Evolutionary conservation across 2,797 vertebrate species (phyloP), one percentile per base, ranked within the genome.

Genomic region (Mastacembelus armatus): DNA sequence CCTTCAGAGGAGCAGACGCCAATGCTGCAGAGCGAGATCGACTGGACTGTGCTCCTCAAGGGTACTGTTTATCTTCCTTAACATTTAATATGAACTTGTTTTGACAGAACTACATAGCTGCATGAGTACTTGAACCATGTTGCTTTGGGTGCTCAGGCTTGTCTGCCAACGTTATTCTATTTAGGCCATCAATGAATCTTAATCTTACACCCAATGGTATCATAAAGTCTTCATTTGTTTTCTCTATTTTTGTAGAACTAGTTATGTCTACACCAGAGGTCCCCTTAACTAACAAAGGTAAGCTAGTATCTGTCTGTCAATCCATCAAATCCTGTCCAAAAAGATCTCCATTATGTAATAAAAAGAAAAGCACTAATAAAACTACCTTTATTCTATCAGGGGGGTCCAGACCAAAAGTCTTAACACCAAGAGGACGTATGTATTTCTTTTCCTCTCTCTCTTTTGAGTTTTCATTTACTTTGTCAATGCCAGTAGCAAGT

Each of bases 381-480:
- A 16, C 8, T 42, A 3, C 4, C 33, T 51, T 43, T 69, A 10
- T 62, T 66, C 10, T 70, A 2, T 64, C 7, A 78, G 79, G 10
- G 4, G 19, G 3, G 36, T 74, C 27, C 39, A 71, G 10, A 18
- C 56, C 65, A 32, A 14, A 21, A 16, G 4, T 9, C 16, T 51
- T 64, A 10, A 54, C 18, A 45, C 66, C 73, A 22, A 69, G 51
- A 67, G 66, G 69, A 75, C 21, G 75, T 86, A 71, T 19, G 74
- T 76, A 64, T 18, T 63, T 6, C 38, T 45, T 44, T 48, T 40
- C 11, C 3, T 16, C 0, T 33, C 21, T 38, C 49, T 54, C 1
- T n/a, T 50, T 52, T 59, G 9, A 24, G 4, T 64, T 74, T 43
- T 26, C 0, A n/a, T 59, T 35, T 18, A 55, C 4, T 50, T 22